Base-by-base conservation (phyloP, 2,797 vertebrate species). In the Paratrypauchen microcephalus region DNA sequence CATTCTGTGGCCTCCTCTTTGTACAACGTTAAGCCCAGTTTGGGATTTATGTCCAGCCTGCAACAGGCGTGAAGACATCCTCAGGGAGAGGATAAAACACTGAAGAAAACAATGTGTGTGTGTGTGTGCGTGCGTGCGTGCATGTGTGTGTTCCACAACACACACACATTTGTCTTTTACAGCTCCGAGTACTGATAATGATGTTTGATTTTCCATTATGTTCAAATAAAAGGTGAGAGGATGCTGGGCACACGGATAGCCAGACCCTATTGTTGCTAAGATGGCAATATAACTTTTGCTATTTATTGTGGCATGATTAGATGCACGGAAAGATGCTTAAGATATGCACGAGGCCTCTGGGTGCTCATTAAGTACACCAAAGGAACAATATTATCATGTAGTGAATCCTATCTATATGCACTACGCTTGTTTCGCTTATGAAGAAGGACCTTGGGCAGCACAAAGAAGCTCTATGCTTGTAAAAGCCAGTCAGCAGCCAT, bases 151-250 rank as follows among this genome's bases (percentile, higher is more conserved):
- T 12, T 23, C 9, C 4, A 83, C 83, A 84, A 72, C 89, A 90
- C 86, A 85, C 78, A 86, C 71, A 80, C 86, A 84, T 91, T 91
- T 89, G 85, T 72, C 56, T 86, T 89, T 89, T 89, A 91, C 89
- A 79, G 78, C 86, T 88, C 89, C 81, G 83, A 86, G 89, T 85
- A 85, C 86, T 89, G 75, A 85, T 92, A 91, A 91, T 86, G 86
- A 87, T 89, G 93, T 93, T 90, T 93, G 89, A 92, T 92, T 92
- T 92, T 89, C 74, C 52, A 91, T 91, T 91, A 89, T 78, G 79
- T 89, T 87, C 71, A 78, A 78, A 80, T 86, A 84, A 88, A 89
- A 85, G 85, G 83, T 81, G 83, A 84, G 77, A 74, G 56, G 87
- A 69, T 66, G 41, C 82, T 58, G 71, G 63, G 26, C 65, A 63